Conservation (phyloP, 2,888 invertebrate genomes). For the Heliconius ismenius region DNA sequence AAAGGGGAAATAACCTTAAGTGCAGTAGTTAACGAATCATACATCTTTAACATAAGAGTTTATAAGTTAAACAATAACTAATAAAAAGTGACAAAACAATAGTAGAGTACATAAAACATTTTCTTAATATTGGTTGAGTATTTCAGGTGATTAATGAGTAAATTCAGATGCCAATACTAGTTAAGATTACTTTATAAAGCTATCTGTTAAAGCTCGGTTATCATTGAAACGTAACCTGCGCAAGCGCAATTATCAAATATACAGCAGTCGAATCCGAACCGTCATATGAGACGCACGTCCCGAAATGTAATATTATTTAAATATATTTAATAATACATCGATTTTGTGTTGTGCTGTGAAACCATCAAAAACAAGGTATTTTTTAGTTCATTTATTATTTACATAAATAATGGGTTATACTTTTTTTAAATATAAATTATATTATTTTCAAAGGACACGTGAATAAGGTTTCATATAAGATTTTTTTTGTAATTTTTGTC, state of each 20-base stretch:
- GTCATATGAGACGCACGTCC: constrained; percentile 27
- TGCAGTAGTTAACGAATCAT: background rate
- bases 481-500: background rate
- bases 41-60: background rate
- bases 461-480: background rate
- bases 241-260: constrained; percentile 37
- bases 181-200: constrained; percentile 3
- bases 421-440: background rate
- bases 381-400: background rate
- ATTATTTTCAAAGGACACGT: background rate
- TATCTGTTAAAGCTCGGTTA: constrained; percentile 29
- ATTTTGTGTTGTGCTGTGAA: constrained; percentile 17
- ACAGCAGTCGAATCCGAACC: constrained; percentile 40
- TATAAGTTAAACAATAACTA: background rate
- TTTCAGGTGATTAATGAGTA: background rate
- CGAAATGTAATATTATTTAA: constrained; percentile 22
- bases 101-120: background rate
- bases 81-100: constrained; percentile 12
- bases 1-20: constrained; percentile 15
- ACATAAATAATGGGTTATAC: background rate
- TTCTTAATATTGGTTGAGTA: background rate
- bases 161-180: background rate
- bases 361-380: background rate
- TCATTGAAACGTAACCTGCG: constrained; percentile 32
- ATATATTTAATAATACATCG: background rate